These are phyloP conservation scores for Athene noctua DNA, from an alignment of 2,113 vertebrate species.

Conservation along the genomic window DNA sequence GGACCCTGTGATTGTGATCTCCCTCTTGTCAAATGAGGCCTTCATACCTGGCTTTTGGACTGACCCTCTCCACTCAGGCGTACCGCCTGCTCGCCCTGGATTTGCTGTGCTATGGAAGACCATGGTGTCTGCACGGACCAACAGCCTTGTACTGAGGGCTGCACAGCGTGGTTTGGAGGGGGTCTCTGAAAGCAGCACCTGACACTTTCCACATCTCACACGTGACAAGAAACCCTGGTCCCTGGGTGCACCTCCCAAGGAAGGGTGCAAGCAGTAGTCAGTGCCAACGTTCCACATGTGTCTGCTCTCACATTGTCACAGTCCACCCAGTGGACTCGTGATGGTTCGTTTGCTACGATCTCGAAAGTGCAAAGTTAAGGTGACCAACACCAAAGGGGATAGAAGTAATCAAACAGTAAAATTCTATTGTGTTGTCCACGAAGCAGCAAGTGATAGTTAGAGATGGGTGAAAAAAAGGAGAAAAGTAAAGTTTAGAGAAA, in stretches of 20 bases:
- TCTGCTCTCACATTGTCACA: neutral
- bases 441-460: too few species aligned
- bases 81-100: too few species aligned
- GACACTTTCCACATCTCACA: neutral
- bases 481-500: too few species aligned
- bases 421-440: too few species aligned
- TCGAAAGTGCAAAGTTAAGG: too few species aligned
- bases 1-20: rapidly evolving
- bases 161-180: rapidly evolving
- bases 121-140: rapidly evolving
- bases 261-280: neutral
- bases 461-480: too few species aligned
- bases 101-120: neutral
- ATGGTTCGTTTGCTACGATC: too few species aligned
- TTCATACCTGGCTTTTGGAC: neutral
- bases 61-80: neutral
- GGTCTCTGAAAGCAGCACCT: neutral
- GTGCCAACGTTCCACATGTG: rapidly evolving
- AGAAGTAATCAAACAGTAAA: too few species aligned
- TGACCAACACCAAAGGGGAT: too few species aligned
- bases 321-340: too few species aligned
- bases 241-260: rapidly evolving
- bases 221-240: neutral
- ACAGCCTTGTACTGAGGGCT: neutral
- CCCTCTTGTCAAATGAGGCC: neutral